Percentiles rank a stretch among this genome's conserved stretches.
Conservation (phyloP, 2,888 invertebrate genomes). For the Nematopogon swammerdamellus region DNA sequence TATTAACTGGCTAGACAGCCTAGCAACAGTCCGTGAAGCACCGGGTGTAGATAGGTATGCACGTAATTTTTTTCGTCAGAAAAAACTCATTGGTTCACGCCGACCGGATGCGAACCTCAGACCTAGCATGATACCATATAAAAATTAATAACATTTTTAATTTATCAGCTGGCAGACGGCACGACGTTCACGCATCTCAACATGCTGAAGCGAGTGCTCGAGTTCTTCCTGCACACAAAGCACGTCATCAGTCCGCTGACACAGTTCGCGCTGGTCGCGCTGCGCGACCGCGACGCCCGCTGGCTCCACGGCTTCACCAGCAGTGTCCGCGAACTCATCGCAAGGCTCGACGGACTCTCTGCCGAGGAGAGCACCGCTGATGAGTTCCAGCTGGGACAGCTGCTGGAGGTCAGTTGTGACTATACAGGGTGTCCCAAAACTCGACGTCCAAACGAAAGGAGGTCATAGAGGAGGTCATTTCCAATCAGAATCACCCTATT, state of each 20-base stretch:
- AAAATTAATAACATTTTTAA: too few species aligned
- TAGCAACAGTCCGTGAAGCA: too few species aligned
- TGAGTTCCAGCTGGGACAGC: neutral
- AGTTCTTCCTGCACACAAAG: conserved; percentile 62
- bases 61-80: too few species aligned
- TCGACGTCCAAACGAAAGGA: too few species aligned
- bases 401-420: neutral
- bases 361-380: conserved; percentile 45
- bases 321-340: conserved; percentile 55
- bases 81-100: too few species aligned
- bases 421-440: too few species aligned
- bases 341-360: conserved; percentile 50
- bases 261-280: conserved; percentile 59
- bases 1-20: too few species aligned
- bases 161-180: conserved; percentile 49
- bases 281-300: conserved; percentile 48
- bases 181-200: conserved; percentile 53
- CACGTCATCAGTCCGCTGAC: conserved; percentile 56
- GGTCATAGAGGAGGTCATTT: too few species aligned
- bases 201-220: conserved; percentile 61
- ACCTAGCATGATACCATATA: too few species aligned
- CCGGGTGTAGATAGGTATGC: too few species aligned
- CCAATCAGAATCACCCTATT: too few species aligned
- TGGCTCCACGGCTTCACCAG: conserved; percentile 64
- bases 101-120: too few species aligned